Conservation (phyloP, 2,113 vertebrate species). For the Chloebia gouldiae region DNA sequence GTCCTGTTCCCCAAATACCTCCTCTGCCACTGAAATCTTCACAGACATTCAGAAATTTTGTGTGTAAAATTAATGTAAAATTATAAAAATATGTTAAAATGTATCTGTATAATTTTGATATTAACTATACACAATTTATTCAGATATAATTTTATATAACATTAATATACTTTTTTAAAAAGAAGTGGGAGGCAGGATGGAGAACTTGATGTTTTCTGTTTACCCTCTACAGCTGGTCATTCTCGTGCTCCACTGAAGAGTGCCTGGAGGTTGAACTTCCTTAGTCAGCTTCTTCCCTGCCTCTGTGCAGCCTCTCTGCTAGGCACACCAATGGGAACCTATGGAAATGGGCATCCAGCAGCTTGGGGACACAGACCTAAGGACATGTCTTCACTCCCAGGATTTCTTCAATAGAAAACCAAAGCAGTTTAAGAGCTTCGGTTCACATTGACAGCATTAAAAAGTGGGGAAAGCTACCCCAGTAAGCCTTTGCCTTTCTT, state of each 20-base stretch:
- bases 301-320: neutral
- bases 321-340: neutral
- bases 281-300: neutral
- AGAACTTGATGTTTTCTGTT: neutral
- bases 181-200: neutral
- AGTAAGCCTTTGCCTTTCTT: neutral
- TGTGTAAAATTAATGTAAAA: neutral
- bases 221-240: neutral
- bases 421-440: neutral
- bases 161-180: neutral
- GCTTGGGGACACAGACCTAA: neutral
- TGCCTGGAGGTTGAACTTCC: neutral
- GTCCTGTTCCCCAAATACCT: neutral
- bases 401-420: neutral
- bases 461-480: neutral
- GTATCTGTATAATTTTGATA: too few relatives aligned
- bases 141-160: neutral
- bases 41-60: neutral
- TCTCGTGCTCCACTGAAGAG: neutral
- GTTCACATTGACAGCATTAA: neutral
- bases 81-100: neutral
- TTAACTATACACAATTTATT: neutral
- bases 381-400: neutral
- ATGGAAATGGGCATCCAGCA: too few relatives aligned
- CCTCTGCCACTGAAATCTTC: neutral